Evolutionary conservation across 1,140 invertebrate genomes (phyloP).

Genomic region (Coenobita brevimanus): DNA sequence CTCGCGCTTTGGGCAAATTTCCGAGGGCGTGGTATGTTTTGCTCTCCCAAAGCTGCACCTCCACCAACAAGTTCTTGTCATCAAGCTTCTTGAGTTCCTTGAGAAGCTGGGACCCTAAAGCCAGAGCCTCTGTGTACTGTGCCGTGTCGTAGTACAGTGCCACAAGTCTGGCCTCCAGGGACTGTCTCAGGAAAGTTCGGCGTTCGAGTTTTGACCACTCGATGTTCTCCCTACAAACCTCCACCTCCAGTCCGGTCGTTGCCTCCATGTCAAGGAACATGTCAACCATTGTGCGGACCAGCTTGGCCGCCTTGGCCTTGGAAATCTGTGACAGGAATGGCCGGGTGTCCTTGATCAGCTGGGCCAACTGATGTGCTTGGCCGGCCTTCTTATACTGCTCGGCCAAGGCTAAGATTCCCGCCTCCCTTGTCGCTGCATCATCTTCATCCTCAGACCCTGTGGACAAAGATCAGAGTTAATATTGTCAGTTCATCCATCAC

Average conservation of each 20-base stretch:
- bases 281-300: slow-evolving; percentile 96
- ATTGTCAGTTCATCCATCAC: no score
- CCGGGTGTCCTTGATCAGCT: slow-evolving; percentile 93
- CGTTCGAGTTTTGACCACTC: slow-evolving; percentile 99
- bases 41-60: slow-evolving; percentile 96
- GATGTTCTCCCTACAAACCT: slow-evolving; percentile 93
- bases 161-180: slow-evolving; percentile 93
- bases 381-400: slow-evolving; percentile 92
- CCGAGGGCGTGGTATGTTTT: slow-evolving; percentile 98
- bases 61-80: slow-evolving; percentile 98
- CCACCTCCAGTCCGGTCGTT: slow-evolving; percentile 89
- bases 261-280: slow-evolving; percentile 97
- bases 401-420: slow-evolving; percentile 90
- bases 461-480: no score
- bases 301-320: slow-evolving; percentile 98
- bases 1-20: slow-evolving; percentile 97
- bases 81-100: slow-evolving; percentile 98
- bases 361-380: slow-evolving; percentile 93
- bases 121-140: slow-evolving; percentile 89
- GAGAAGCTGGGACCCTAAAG: slow-evolving; percentile 87
- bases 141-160: slow-evolving; percentile 95
- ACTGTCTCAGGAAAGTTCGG: slow-evolving; percentile 96
- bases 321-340: slow-evolving; percentile 94
- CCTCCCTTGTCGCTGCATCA: slow-evolving; percentile 90
- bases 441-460: slow-evolving; percentile 85